phyloP scores from a whole-genome alignment of 2,888 invertebrate genomes.

The Volucella zonaria region DNA sequence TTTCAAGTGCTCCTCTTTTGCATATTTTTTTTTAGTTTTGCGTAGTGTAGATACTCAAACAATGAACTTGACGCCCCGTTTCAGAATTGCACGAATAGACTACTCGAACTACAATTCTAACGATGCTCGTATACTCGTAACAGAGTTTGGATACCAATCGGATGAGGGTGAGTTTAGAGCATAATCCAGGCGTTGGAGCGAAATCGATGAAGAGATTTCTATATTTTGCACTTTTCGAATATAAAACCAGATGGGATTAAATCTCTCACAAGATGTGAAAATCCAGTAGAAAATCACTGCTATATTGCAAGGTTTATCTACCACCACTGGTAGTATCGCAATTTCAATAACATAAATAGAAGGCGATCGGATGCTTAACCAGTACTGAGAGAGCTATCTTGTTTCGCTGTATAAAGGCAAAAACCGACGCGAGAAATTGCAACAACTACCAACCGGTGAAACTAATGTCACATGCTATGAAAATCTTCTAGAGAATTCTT shows the following conservation, averaged over 20 bases:
- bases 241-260: no score
- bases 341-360: no score
- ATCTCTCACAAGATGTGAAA: slow-evolving; percentile 1
- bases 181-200: slow-evolving; percentile 26
- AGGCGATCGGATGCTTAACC: no score
- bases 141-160: slow-evolving; percentile 32
- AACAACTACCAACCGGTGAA: no score
- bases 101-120: slow-evolving; percentile 46
- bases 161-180: slow-evolving; percentile 26
- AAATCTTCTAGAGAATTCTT: no score
- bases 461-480: no score
- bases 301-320: slow-evolving; percentile 5
- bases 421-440: no score
- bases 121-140: not conserved
- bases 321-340: not conserved
- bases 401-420: no score
- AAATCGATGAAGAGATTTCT: slow-evolving; percentile 17
- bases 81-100: slow-evolving; percentile 7
- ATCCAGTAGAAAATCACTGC: not conserved
- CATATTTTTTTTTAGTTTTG: slow-evolving; percentile 2
- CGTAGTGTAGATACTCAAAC: not conserved
- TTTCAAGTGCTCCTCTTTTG: slow-evolving; percentile 57
- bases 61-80: not conserved
- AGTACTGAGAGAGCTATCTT: no score
- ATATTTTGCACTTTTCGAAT: not conserved